These are phyloP conservation scores for Kuschelorhynchus macadamiae DNA, from an alignment of 2,888 invertebrate species.

Conservation along the genomic window DNA sequence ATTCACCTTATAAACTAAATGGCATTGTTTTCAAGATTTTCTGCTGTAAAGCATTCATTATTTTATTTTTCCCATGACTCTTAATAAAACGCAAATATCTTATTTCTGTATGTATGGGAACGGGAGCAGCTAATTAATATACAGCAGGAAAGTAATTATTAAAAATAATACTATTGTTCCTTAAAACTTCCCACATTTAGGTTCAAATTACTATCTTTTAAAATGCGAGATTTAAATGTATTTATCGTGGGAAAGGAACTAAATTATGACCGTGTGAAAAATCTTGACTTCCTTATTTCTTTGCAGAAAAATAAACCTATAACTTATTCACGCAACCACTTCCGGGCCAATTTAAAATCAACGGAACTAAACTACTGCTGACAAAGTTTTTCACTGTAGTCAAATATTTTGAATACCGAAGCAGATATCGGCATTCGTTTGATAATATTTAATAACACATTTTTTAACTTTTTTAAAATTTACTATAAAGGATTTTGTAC, in stretches of 20 bases:
- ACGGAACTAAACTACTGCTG: no score
- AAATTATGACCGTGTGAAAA: conserved; percentile 48
- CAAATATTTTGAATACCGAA: no score
- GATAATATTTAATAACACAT: no score
- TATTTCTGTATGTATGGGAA: conserved; percentile 61
- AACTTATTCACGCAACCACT: neutral
- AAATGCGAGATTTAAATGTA: conserved; percentile 57
- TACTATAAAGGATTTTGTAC: no score
- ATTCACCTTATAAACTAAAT: conserved; percentile 29
- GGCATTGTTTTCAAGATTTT: conserved; percentile 34
- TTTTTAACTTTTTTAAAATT: no score
- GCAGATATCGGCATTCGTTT: no score
- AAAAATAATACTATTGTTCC: conserved; percentile 66
- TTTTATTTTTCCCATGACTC: conserved; percentile 39
- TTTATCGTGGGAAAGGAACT: conserved; percentile 58
- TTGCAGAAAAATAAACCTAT: conserved; percentile 12
- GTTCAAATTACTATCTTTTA: conserved; percentile 58
- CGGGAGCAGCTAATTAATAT: conserved; percentile 68
- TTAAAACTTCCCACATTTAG: conserved; percentile 65
- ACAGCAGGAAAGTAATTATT: conserved; percentile 68
- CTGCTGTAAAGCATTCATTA: conserved; percentile 32
- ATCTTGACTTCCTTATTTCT: conserved; percentile 41
- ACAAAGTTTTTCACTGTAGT: no score
- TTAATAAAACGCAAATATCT: conserved; percentile 42
- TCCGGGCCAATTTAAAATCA: no score